Conservation (phyloP, 2,797 vertebrate species). For the Hydrophis major region DNA sequence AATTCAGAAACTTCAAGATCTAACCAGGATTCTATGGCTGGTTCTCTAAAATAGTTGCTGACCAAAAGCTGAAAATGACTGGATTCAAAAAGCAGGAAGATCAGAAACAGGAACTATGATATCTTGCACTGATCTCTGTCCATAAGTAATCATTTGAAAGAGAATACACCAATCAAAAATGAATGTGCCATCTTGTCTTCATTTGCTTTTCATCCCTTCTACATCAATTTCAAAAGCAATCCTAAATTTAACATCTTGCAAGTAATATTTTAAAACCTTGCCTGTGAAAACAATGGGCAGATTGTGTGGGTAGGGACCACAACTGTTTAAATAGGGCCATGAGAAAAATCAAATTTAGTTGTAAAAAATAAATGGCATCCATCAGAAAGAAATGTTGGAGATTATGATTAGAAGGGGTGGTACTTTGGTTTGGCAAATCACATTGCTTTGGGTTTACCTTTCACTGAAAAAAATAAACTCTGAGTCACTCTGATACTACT, state of each 20-base stretch:
- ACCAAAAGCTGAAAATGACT: background rate
- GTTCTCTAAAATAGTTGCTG: background rate
- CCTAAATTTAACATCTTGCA: constrained; percentile 11
- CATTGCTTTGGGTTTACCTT: background rate
- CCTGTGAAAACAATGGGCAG: background rate
- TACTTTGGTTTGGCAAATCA: background rate
- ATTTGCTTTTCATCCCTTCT: background rate
- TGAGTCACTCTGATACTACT: background rate
- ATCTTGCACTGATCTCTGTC: background rate
- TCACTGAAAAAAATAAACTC: background rate
- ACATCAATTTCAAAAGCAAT: background rate
- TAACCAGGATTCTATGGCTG: background rate
- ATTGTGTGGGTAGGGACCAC: constrained; percentile 6
- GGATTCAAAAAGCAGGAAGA: background rate
- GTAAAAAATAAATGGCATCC: background rate
- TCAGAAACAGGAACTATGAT: background rate
- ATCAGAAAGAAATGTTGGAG: background rate
- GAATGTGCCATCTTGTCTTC: background rate
- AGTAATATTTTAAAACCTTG: background rate
- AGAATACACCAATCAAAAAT: constrained; percentile 2
- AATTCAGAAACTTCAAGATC: background rate
- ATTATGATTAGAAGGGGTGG: background rate
- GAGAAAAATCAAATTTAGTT: background rate
- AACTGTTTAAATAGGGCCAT: background rate
- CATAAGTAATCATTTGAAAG: background rate